Evolutionary conservation across 2,797 vertebrate genomes (phyloP), one percentile per base, ranked within the genome.

Genomic region (Acanthurus leucopareius): DNA sequence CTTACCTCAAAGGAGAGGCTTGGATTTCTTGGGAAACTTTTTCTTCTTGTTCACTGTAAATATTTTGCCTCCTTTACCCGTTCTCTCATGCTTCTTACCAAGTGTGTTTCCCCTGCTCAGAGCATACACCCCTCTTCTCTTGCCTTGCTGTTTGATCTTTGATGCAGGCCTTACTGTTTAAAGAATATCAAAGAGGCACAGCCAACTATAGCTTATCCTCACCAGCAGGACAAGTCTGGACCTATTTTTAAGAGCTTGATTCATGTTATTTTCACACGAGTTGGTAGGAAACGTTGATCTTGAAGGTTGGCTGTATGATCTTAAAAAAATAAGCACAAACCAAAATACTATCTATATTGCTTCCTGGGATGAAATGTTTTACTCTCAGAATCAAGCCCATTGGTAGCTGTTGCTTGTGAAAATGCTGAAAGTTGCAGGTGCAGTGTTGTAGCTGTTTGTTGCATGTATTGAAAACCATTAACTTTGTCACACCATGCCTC

Each of bases 1-100:
- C 38, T 0, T 59, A 91, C 90, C 89, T 94, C 93, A 92, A 93
- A 93, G 89, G 78, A 68, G 35, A 85, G 76, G 78, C 81, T 93
- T 87, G 73, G 67, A 87, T 93, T 92, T 91, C 94, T 87, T 93
- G 88, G 89, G 90, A 91, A 94, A 92, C 86, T 85, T 92, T 82
- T 87, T 80, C 80, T 73, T 63, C 82, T 88, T 76, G 74, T 83
- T 49, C 85, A 91, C 84, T 90, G 89, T 94, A 93, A 94, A 95
- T 95, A 94, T 95, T 93, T 90, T 87, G 82, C 89, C 89, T 88
- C 86, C 82, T 81, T 68, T 57, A 69, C 73, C 86, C 61, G 63
- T 81, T 54, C 83, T 89, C 87, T 89, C 87, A 85, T 86, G 85
- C 86, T 87, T 86, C 85, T 86, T 86, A 88, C 75, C 11, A n/a